phyloP scores from a whole-genome alignment of 2,113 vertebrate genomes.

The Tragelaphus scriptus region DNA sequence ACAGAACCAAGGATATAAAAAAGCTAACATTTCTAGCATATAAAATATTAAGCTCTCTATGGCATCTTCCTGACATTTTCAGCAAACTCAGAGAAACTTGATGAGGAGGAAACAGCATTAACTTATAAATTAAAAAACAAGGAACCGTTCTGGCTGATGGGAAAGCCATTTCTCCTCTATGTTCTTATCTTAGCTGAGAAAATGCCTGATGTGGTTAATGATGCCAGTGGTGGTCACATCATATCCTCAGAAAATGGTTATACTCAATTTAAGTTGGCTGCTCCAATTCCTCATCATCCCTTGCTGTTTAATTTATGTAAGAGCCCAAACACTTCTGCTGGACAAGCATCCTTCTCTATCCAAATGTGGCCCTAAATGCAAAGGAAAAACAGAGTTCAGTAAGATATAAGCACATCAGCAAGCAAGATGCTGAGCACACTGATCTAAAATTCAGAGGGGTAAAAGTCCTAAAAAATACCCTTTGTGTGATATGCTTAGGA shows the following conservation, averaged over 20 bases:
- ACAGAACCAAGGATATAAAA: not conserved
- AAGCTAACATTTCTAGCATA: not conserved
- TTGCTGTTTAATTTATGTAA: not conserved
- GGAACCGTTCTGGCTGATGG: not conserved
- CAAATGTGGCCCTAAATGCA: not conserved
- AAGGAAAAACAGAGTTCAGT: not conserved
- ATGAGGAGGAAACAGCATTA: not conserved
- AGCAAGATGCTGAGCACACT: not conserved
- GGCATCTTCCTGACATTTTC: conserved; percentile 38
- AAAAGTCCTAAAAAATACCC: not conserved
- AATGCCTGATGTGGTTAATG: not conserved
- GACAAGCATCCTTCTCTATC: not conserved
- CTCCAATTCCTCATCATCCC: not conserved
- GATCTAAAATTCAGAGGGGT: not conserved
- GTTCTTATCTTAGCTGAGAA: not conserved
- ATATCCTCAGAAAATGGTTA: not conserved
- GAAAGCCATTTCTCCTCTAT: not conserved
- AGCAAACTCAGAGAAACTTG: not conserved
- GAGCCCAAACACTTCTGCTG: not conserved
- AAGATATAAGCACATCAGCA: not conserved
- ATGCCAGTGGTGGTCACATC: not conserved
- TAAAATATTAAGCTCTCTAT: conserved; percentile 29
- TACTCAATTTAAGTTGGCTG: not conserved
- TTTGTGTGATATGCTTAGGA: not conserved
- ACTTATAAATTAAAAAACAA: conserved; percentile 20